Conservation (phyloP, 2,113 vertebrate species). For the Tachuris rubrigastra region DNA sequence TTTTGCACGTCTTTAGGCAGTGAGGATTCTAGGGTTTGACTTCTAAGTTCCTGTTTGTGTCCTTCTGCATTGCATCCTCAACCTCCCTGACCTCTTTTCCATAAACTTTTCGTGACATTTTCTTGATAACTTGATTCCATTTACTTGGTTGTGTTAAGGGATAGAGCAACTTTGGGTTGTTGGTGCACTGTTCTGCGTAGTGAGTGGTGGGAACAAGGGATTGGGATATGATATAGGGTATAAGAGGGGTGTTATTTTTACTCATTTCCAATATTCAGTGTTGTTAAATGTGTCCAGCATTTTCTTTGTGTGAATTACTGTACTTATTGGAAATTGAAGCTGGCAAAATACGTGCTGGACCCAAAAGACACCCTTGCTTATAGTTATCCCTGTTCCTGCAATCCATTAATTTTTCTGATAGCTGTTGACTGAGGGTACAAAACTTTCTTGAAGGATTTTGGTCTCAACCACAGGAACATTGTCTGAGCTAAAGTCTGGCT, state of each 20-base stretch:
- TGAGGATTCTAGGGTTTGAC: not conserved
- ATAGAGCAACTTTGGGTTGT: not conserved
- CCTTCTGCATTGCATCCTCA: not conserved
- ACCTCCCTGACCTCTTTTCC: not conserved
- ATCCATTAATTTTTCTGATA: not conserved
- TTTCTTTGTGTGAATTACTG: not conserved
- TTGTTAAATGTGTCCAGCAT: rapidly evolving
- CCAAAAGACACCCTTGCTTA: not conserved
- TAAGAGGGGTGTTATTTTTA: not conserved
- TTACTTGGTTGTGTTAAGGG: not conserved
- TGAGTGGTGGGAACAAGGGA: not conserved
- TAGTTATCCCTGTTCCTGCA: not conserved
- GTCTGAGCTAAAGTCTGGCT: not conserved
- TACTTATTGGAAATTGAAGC: not conserved
- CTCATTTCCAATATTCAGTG: not conserved
- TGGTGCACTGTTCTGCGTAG: not conserved
- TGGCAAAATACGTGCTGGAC: not conserved
- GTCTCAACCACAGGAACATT: not conserved
- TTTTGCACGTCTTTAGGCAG: not conserved
- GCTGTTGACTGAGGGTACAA: not conserved
- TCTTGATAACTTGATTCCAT: not conserved
- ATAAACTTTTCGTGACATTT: not conserved
- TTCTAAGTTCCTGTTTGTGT: not conserved
- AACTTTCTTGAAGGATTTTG: not conserved
- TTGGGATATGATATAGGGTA: rapidly evolving